Conservation (phyloP, 2,888 invertebrate species). For the Leptopilina syphax region DNA sequence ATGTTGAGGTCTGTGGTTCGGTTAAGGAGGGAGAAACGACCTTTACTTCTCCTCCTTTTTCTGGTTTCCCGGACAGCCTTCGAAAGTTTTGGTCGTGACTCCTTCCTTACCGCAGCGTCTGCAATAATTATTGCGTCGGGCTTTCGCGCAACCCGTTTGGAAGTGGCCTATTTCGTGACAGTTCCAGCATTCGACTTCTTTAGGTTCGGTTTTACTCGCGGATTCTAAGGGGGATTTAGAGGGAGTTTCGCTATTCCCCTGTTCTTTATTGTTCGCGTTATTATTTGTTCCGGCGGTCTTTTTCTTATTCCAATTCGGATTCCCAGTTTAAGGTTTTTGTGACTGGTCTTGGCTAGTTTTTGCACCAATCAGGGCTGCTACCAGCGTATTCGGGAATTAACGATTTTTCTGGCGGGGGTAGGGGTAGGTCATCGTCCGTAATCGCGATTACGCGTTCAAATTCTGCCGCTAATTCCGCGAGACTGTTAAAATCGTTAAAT, state of each 20-base stretch:
- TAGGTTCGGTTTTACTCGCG: not conserved
- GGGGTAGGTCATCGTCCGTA: slow-evolving; percentile 16
- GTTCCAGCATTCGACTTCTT: not conserved
- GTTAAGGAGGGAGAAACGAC: not conserved
- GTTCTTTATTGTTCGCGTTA: too few relatives aligned
- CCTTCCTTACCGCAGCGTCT: not conserved
- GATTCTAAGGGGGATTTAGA: too few relatives aligned
- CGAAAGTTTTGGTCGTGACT: not conserved
- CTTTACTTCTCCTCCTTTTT: slow-evolving; percentile 2
- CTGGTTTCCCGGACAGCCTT: not conserved
- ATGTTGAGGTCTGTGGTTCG: not conserved
- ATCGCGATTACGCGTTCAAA: not conserved
- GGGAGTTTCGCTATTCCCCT: too few relatives aligned
- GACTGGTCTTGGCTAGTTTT: too few relatives aligned
- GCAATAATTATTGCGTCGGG: not conserved
- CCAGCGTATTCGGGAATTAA: not conserved
- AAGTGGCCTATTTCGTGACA: not conserved
- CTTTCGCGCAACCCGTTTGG: not conserved
- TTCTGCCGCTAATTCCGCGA: not conserved
- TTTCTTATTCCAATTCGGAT: too few relatives aligned
- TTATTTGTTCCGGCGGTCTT: too few relatives aligned
- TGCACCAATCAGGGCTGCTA: too few relatives aligned
- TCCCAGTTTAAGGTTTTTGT: too few relatives aligned
- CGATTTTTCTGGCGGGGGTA: not conserved
- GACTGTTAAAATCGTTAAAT: not conserved